A percentile compares a stretch with the other conserved stretches of the same genome.
Conservation (phyloP, 2,888 invertebrate genomes). For the Micropterix aruncella region DNA sequence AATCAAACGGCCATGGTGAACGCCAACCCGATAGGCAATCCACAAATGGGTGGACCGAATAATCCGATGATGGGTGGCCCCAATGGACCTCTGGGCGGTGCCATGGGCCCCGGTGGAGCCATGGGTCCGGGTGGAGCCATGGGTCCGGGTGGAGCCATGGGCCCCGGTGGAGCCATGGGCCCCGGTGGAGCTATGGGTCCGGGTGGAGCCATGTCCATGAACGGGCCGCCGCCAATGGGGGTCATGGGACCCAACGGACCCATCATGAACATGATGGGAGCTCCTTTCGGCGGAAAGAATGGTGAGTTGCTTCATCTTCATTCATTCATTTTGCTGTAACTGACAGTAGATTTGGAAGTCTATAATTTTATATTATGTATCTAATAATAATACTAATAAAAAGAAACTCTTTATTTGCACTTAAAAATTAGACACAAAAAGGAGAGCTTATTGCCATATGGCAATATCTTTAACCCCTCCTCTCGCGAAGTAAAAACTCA, state of each 20-base stretch:
- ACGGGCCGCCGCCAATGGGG: constrained; percentile 1
- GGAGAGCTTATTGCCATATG: no score
- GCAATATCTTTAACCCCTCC: no score
- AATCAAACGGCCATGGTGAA: constrained; percentile 16
- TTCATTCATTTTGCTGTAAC: no score
- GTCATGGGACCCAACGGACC: constrained; percentile 4
- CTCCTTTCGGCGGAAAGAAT: constrained; percentile 16
- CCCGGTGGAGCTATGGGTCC: constrained; percentile 9
- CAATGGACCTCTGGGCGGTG: constrained; percentile 15
- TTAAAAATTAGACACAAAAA: no score
- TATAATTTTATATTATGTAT: no score
- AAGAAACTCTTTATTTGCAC: no score
- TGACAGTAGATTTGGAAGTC: no score
- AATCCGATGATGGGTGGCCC: constrained; percentile 14
- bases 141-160: constrained; percentile 15
- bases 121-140: constrained; percentile 15
- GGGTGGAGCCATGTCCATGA: constrained; percentile 4
- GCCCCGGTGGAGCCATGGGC: constrained; percentile 9
- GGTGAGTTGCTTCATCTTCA: no score
- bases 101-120: constrained; percentile 17
- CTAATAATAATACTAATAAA: no score
- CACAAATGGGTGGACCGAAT: constrained; percentile 17
- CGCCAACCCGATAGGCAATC: background rate
- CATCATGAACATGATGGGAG: constrained; percentile 14
- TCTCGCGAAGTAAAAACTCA: no score